Base-by-base conservation (phyloP, 2,888 invertebrate species). In the Tethea ocularis region DNA sequence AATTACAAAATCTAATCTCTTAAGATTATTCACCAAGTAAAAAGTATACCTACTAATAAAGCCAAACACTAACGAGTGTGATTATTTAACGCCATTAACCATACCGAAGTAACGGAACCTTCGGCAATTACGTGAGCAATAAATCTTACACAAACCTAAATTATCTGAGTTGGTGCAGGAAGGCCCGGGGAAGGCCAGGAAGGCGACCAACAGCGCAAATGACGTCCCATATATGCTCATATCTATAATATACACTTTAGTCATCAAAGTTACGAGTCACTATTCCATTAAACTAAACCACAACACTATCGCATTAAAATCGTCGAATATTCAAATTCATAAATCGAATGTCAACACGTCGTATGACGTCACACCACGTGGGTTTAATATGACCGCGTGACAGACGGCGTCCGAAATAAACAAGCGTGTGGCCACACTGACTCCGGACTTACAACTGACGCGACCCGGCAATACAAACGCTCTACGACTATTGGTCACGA, bases 361-460 rank as follows among this genome's bases (percentile, higher is more conserved):
- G 68, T 63, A 55, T 57, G 67, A 69, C 58, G 78, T 78, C 79
- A 75, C 77, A 82, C 77, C 82, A 80, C 77, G 71, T 77, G 80
- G 73, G 80, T 78, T 80, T 78, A 82, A 75, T 75, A 72, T 75
- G 76, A 75, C 76, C 86, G 82, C 87, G 87, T 87, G 85, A 74
- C 74, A 75, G 65, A 64, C 75, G 75, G 80, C 84, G 85, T 87
- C 83, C 83, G 82, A 80, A 67, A 77, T 80, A 82, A 77, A 82
- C 81, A 78, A 83, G 82, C 92, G 92, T 92, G 91, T 90, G 84
- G 85, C 87, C 84, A 89, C 87, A 85, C 76, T 85, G 87, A 85
- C 83, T 86, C 82, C 91, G 87, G 82, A 86, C 87, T 87, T 85
- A 81, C 84, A 80, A 89, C 89, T 90, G 89, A 87, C 90, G 88